Conservation (phyloP, 35 echinoderm and acorn worm genomes). For the Apostichopus californicus region DNA sequence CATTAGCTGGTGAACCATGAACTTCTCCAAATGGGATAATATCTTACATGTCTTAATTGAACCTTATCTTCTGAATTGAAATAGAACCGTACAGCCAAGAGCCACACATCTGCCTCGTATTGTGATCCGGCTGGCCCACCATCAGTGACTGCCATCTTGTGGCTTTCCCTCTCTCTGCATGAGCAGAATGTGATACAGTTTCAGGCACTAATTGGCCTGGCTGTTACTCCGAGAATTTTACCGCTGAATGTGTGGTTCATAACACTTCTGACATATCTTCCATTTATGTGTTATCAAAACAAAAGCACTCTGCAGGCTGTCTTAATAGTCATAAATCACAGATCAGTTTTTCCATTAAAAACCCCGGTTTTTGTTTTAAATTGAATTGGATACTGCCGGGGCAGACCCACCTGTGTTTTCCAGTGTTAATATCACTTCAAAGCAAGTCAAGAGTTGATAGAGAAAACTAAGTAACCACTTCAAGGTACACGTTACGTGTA, state of each 20-base stretch:
- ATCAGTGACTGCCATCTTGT: too few relatives aligned
- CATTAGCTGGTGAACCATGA: too few relatives aligned
- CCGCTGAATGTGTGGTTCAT: constrained; percentile 8
- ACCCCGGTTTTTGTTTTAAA: not conserved
- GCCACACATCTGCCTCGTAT: not conserved
- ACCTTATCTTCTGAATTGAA: too few relatives aligned
- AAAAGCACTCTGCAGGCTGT: constrained; percentile 10
- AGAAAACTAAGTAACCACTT: too few relatives aligned
- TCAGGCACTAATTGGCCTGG: constrained; percentile 11
- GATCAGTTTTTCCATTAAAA: not conserved
- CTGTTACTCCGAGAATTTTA: constrained; percentile 3
- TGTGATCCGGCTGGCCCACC: too few relatives aligned
- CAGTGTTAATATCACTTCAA: too few relatives aligned
- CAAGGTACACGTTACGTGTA: too few relatives aligned
- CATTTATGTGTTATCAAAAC: constrained; percentile 13
- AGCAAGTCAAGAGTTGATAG: too few relatives aligned
- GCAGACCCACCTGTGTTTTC: too few relatives aligned
- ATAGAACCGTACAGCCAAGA: too few relatives aligned
- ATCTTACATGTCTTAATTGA: too few relatives aligned
- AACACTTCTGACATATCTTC: constrained; percentile 25
- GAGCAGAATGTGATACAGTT: constrained; percentile 39
- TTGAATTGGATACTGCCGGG: not conserved
- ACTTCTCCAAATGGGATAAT: too few relatives aligned
- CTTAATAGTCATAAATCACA: constrained; percentile 2
- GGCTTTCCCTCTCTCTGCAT: not conserved